Evolutionary conservation across 2,797 vertebrate species (phyloP).

Genomic region (Luscinia luscinia): DNA sequence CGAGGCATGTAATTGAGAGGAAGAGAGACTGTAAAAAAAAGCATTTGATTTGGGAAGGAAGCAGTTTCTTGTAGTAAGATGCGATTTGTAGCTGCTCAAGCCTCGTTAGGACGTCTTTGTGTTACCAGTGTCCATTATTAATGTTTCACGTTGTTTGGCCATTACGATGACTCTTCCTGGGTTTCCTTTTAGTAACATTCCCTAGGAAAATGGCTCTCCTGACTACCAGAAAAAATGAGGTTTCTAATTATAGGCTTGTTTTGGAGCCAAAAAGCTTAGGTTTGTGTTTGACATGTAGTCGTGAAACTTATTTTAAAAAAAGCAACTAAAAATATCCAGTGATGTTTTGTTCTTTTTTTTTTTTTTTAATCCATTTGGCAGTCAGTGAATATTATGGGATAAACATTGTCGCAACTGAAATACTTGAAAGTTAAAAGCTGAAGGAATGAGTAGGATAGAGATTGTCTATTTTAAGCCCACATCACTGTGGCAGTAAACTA

Average conservation of each 20-base stretch:
- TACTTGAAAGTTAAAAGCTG: conserved; percentile 25
- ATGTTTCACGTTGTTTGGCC: conserved; percentile 1
- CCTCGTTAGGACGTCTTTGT: background rate
- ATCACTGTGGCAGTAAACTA: background rate
- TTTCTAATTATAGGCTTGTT: conserved; percentile 63
- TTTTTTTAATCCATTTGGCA: conserved; percentile 42
- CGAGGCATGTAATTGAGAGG: background rate
- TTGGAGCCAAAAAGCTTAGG: conserved; percentile 52
- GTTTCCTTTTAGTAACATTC: conserved; percentile 59
- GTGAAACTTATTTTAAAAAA: conserved; percentile 50
- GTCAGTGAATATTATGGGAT: conserved; percentile 39
- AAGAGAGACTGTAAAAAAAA: background rate
- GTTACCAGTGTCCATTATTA: background rate
- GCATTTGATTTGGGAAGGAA: background rate
- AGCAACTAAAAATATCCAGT: conserved; percentile 65
- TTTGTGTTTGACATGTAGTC: conserved; percentile 65
- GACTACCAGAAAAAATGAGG: conserved; percentile 47
- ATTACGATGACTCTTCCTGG: conserved; percentile 11
- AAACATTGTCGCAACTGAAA: conserved; percentile 41
- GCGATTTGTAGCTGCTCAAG: background rate
- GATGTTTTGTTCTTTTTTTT: background rate
- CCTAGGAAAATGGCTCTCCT: conserved; percentile 34
- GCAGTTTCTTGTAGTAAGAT: background rate
- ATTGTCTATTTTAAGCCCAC: conserved; percentile 21
- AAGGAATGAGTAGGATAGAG: background rate